Conservation (phyloP, 2,113 vertebrate genomes). For the Ammodytes dubius region DNA sequence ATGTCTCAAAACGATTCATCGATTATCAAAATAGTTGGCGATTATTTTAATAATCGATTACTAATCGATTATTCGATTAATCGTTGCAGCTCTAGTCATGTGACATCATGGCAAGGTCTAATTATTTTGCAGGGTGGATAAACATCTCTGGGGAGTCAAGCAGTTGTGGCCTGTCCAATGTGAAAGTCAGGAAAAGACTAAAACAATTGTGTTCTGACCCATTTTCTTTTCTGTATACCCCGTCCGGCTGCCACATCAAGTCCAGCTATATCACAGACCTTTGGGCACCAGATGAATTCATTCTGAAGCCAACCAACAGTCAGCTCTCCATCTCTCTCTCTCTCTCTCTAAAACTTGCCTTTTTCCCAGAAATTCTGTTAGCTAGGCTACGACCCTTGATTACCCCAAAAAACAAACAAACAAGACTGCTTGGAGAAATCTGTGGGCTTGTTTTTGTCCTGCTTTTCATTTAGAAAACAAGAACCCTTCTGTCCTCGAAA, state of each 20-base stretch:
- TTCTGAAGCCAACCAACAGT: conserved; percentile 15
- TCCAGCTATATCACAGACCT: neutral
- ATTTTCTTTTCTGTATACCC: conserved; percentile 47
- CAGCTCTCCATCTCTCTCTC: neutral
- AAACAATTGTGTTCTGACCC: conserved; percentile 30
- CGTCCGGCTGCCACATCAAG: conserved; percentile 18
- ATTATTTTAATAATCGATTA: no score
- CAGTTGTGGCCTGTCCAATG: neutral
- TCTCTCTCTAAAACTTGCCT: conserved; percentile 20
- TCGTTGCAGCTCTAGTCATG: no score
- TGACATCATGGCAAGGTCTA: neutral
- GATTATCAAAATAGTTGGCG: no score
- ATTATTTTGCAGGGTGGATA: conserved; percentile 14
- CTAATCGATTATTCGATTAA: no score
- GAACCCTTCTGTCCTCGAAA: conserved; percentile 73
- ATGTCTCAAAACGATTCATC: no score
- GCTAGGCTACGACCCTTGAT: conserved; percentile 57
- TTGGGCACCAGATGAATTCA: conserved; percentile 17
- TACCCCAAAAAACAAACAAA: conserved; percentile 76
- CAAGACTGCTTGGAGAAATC: conserved; percentile 62
- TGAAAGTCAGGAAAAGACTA: neutral
- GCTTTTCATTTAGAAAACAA: conserved; percentile 80
- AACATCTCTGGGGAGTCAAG: conserved; percentile 1
- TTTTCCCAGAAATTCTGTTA: conserved; percentile 44
- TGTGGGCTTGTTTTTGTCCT: conserved; percentile 68